Conservation (phyloP, 2,888 invertebrate species). For the Keiferia lycopersicella region DNA sequence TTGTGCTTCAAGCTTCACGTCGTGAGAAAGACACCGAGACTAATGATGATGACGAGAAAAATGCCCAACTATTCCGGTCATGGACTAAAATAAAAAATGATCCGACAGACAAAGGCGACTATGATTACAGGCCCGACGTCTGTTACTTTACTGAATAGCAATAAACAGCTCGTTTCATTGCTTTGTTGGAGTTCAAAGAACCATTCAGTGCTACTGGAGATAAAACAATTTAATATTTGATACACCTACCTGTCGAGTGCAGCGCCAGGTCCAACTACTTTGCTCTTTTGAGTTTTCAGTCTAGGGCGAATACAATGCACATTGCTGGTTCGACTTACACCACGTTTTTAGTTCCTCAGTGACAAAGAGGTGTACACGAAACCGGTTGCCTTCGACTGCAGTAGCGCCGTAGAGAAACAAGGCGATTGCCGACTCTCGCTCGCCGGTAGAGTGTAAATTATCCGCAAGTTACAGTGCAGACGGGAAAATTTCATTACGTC, state of each 20-base stretch:
- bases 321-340: constrained; percentile 13
- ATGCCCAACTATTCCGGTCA: constrained; percentile 2
- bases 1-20: not conserved
- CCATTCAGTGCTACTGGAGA: constrained; percentile 15
- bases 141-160: constrained; percentile 16
- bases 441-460: constrained; percentile 56
- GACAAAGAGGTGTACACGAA: constrained; percentile 4
- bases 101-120: constrained; percentile 8
- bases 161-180: constrained; percentile 20
- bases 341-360: not conserved
- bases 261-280: constrained; percentile 10
- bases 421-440: constrained; percentile 49
- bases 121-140: constrained; percentile 14
- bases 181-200: constrained; percentile 18
- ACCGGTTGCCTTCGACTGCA: constrained; percentile 8
- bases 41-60: constrained; percentile 24
- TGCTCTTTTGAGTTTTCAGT: not conserved
- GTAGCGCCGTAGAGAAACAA: constrained; percentile 12
- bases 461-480: constrained; percentile 44
- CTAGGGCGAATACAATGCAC: not conserved
- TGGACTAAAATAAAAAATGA: not conserved
- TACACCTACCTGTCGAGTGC: constrained; percentile 9
- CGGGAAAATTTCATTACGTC: constrained; percentile 55
- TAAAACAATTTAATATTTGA: constrained; percentile 24
- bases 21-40: constrained; percentile 17